Base-by-base conservation (phyloP, 2,888 invertebrate species). In the Stegophylla sp. region DNA sequence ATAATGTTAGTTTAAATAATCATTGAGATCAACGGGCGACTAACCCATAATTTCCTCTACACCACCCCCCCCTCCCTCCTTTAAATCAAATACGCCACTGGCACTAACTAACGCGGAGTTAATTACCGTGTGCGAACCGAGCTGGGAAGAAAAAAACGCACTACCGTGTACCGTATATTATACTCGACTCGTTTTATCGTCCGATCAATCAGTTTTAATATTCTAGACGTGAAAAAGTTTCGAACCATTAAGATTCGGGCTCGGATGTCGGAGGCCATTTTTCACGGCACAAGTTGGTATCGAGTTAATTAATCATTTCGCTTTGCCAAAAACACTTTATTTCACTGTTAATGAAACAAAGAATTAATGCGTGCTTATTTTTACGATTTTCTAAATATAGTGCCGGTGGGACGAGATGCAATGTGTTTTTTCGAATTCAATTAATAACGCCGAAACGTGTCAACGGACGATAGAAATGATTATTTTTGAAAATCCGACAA, bases 211-310 rank as follows among this genome's bases (percentile, higher is more conserved):
- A 75, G 74, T 75, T 48, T 51, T 15, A 75, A 64, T 51, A 63
- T 75, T 63, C 1, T 51, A 51, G 74, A 64, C 74, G 34, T n/a
- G 63, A 75, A 75, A 64, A 75, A 75, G 74, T 75, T 75, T 75
- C 17, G 48, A 75, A 75, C 51, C 51, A 75, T 75, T 75, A 75
- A 75, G 74, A 51, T 51, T 34, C 34, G 10, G 17, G 63, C 48
- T 59, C n/a, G 28, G 61, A 73, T 73, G 63, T 74, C 74, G 63
- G 63, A 74, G 15, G 45, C 61, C 15, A 63, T 63, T 63, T 48
- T 74, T 74, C 34, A 74, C 63, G 15, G 34, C 13, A 28, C 28
- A 74, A 61, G 74, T 63, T 48, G n/a, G 63, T 63, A 74, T 74
- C 28, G 51, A 48, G 74, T 74, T 74, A 64, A 75, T 75, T 75